Evolutionary conservation across 2,797 vertebrate genomes (phyloP).

Genomic region (Peromyscus eremicus): DNA sequence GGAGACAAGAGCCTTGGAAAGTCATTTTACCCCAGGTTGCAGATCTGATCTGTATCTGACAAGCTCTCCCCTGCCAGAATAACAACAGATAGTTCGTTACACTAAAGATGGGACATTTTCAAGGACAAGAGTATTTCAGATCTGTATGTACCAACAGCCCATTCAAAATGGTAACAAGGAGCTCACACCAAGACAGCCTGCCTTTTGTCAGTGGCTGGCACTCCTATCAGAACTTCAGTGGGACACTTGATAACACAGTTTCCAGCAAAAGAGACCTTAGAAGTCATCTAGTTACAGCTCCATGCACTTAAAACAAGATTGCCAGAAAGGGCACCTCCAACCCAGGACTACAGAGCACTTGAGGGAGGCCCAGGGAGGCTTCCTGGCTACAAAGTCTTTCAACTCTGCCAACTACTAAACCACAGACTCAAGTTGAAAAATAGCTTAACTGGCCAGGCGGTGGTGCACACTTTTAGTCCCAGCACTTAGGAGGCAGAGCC

Average conservation of each 20-base stretch:
- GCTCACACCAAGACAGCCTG: neutral
- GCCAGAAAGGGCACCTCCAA: neutral
- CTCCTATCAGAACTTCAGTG: constrained; percentile 12
- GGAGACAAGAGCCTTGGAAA: neutral
- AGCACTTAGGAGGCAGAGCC: too few species aligned
- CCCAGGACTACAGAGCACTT: neutral
- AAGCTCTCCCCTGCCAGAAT: constrained; percentile 34
- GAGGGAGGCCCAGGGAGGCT: neutral
- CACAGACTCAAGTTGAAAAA: neutral
- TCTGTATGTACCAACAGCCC: neutral
- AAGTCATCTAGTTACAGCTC: neutral
- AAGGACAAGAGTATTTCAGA: constrained; percentile 56
- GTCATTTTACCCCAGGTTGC: neutral
- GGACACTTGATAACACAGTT: constrained; percentile 17
- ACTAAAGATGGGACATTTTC: constrained; percentile 34
- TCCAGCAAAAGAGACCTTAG: constrained; percentile 45
- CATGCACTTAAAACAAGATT: constrained; percentile 12
- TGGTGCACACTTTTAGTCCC: too few species aligned
- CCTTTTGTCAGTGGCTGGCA: constrained; percentile 1
- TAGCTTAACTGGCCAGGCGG: neutral
- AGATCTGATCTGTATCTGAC: constrained; percentile 38
- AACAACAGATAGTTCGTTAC: neutral
- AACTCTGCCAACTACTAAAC: constrained; percentile 23
- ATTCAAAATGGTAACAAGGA: constrained; percentile 7
- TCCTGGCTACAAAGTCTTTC: constrained; percentile 43